phyloP scores from a whole-genome alignment of 2,888 invertebrate genomes.

The Pecten maximus region DNA sequence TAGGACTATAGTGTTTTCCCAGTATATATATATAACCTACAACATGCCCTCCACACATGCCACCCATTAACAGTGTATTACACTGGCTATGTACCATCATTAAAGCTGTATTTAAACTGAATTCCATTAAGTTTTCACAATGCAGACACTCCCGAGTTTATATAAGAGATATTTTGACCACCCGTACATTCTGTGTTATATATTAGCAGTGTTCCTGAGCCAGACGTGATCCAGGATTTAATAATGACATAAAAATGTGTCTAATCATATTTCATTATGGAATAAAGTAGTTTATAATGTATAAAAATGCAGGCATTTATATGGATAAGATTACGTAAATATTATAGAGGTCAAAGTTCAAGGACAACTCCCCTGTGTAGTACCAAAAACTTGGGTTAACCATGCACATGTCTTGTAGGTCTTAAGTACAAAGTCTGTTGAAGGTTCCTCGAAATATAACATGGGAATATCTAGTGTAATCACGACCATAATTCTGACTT shows the following conservation, averaged over 20 bases:
- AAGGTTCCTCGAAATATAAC: too few species aligned
- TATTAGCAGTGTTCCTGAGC: neutral
- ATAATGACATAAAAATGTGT: neutral
- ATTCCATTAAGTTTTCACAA: slow-evolving; percentile 21
- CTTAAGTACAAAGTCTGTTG: too few species aligned
- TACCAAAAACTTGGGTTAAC: too few species aligned
- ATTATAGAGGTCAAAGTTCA: neutral
- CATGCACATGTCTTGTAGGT: too few species aligned
- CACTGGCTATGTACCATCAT: neutral
- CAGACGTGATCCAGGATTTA: neutral
- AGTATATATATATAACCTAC: neutral
- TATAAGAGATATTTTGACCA: neutral
- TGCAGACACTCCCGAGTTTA: neutral
- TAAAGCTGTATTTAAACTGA: slow-evolving; percentile 6
- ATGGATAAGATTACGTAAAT: neutral
- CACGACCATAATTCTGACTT: too few species aligned
- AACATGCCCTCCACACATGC: neutral
- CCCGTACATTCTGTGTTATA: neutral
- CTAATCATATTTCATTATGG: slow-evolving; percentile 10
- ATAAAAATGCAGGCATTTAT: neutral
- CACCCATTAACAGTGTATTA: neutral
- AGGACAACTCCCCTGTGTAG: neutral
- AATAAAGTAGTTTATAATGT: slow-evolving; percentile 5
- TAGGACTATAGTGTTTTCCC: neutral
- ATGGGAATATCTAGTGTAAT: too few species aligned